These are phyloP conservation scores for Antechinus flavipes DNA, from an alignment of 2,113 vertebrate species.

Conservation along the genomic window DNA sequence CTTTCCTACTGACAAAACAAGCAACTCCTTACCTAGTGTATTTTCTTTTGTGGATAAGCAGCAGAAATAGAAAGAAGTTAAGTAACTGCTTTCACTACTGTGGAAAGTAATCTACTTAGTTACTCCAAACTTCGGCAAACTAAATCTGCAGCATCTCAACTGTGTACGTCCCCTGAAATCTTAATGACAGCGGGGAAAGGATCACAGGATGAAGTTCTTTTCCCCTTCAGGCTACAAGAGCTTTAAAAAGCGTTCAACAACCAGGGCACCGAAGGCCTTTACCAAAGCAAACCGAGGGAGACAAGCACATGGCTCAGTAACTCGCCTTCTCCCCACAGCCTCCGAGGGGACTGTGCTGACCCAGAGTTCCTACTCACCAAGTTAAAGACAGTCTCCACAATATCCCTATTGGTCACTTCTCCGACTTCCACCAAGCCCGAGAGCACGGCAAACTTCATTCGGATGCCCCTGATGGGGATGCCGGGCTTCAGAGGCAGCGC, in stretches of 20 bases:
- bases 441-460: slow-evolving; percentile 98
- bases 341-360: slow-evolving; percentile 39
- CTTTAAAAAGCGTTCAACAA: slow-evolving; percentile 15
- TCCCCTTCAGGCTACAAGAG: slow-evolving; percentile 38
- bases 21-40: not conserved
- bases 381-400: slow-evolving; percentile 97
- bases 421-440: slow-evolving; percentile 95
- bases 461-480: slow-evolving; percentile 94
- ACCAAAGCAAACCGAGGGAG: not conserved
- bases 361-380: slow-evolving; percentile 88
- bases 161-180: slow-evolving; percentile 11
- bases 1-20: not conserved
- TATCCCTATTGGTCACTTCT: slow-evolving; percentile 94
- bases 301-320: slow-evolving; percentile 39
- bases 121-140: slow-evolving; percentile 39
- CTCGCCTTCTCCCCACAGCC: not conserved
- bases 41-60: not conserved
- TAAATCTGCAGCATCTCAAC: not conserved
- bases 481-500: slow-evolving; percentile 87
- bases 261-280: not conserved
- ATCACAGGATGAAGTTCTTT: slow-evolving; percentile 6
- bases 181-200: not conserved
- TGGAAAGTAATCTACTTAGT: slow-evolving; percentile 26
- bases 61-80: not conserved
- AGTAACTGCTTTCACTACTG: slow-evolving; percentile 12